Percentiles rank a stretch among this genome's conserved stretches.
These are phyloP conservation scores for Bombus superbus DNA, from an alignment of 1,140 invertebrate species.

Conservation along the genomic window DNA sequence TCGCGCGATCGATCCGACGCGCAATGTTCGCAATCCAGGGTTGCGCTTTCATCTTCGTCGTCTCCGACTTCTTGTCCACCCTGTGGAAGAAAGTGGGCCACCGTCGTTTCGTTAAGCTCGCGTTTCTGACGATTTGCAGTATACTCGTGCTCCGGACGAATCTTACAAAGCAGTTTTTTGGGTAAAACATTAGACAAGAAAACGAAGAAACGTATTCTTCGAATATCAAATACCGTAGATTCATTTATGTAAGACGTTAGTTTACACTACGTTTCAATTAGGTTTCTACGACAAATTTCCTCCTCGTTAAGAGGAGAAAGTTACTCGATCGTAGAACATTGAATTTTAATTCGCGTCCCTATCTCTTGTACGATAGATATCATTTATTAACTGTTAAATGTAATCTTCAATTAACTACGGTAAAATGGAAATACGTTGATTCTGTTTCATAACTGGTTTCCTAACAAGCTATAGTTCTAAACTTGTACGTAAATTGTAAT, in stretches of 20 bases:
- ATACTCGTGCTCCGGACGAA: not conserved
- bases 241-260: not conserved
- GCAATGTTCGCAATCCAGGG: not conserved
- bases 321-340: not conserved
- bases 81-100: not conserved
- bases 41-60: not conserved
- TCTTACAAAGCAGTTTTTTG: not conserved
- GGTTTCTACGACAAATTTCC: not conserved
- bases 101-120: not conserved
- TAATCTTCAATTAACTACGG: too few species aligned
- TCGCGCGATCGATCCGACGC: conserved; percentile 13
- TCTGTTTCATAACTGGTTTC: too few species aligned
- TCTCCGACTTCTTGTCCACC: too few species aligned
- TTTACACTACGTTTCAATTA: not conserved
- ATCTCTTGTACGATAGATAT: not conserved
- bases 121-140: not conserved
- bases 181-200: not conserved
- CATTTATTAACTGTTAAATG: too few species aligned
- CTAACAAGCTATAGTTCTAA: too few species aligned
- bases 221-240: not conserved
- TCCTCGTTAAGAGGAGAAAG: not conserved
- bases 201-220: not conserved
- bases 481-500: too few species aligned
- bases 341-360: not conserved
- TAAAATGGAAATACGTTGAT: too few species aligned